These are phyloP conservation scores for Pavo muticus DNA, from an alignment of 2,113 vertebrate genomes.

Conservation along the genomic window DNA sequence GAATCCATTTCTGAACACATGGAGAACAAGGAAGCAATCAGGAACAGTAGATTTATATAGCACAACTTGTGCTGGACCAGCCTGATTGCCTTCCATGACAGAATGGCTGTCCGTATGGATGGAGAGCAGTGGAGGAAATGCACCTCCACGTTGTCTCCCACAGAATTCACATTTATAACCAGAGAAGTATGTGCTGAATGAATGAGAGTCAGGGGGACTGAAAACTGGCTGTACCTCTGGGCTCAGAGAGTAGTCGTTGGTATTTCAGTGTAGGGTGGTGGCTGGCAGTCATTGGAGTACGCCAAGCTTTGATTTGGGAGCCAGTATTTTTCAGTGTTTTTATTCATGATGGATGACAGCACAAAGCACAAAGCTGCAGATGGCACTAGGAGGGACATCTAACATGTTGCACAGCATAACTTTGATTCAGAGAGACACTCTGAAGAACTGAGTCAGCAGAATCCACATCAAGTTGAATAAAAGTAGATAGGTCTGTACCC, in stretches of 20 bases:
- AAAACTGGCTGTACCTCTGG: neutral
- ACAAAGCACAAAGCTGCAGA: neutral
- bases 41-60: neutral
- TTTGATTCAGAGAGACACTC: neutral
- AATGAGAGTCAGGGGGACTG: neutral
- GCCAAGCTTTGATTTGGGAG: neutral
- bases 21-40: neutral
- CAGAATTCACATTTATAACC: neutral
- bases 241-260: neutral
- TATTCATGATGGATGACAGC: too few relatives aligned
- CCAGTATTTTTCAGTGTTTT: neutral
- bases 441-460: neutral
- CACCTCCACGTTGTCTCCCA: neutral
- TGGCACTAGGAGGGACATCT: neutral
- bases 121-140: neutral
- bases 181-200: neutral
- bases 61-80: neutral
- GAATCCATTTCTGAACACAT: neutral
- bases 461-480: neutral
- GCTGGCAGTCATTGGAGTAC: neutral
- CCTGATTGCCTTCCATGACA: neutral
- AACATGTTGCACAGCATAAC: neutral
- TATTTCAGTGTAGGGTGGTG: neutral
- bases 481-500: neutral
- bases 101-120: neutral